Conservation (phyloP, 2,113 vertebrate species). For the Pomatorhinus ruficollis region DNA sequence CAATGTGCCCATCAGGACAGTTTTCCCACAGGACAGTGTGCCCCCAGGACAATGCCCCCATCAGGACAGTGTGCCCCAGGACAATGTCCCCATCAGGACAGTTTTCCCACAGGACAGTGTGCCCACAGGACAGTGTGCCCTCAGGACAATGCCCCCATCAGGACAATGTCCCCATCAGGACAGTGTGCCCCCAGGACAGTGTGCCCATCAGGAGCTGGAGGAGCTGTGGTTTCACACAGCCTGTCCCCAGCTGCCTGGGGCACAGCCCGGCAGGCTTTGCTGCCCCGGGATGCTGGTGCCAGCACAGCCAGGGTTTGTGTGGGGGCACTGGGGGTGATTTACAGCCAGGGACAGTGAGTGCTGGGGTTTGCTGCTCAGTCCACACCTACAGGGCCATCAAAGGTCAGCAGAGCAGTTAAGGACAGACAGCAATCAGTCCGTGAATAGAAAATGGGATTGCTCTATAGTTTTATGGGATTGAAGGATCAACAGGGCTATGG, state of each 20-base stretch:
- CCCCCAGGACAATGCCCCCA: background rate
- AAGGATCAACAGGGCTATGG: accelerated
- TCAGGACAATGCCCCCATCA: background rate
- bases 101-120: background rate
- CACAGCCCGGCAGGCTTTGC: background rate
- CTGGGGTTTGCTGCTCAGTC: background rate
- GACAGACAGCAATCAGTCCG: background rate
- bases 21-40: background rate
- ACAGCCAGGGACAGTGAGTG: background rate
- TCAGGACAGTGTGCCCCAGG: background rate
- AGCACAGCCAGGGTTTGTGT: background rate
- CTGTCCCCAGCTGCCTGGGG: background rate
- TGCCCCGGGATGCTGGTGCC: background rate
- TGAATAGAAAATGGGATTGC: background rate
- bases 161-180: background rate
- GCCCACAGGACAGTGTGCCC: background rate
- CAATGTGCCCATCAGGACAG: background rate
- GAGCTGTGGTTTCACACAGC: background rate
- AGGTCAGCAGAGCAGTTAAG: background rate
- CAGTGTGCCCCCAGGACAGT: no score
- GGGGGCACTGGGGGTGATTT: background rate
- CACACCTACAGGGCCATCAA: accelerated
- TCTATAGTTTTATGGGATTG: background rate
- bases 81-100: background rate
- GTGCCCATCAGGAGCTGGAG: background rate